A percentile compares a stretch with the other conserved stretches of the same genome.
Conservation (phyloP, 2,797 vertebrate genomes). For the Enteromius radiatus region DNA sequence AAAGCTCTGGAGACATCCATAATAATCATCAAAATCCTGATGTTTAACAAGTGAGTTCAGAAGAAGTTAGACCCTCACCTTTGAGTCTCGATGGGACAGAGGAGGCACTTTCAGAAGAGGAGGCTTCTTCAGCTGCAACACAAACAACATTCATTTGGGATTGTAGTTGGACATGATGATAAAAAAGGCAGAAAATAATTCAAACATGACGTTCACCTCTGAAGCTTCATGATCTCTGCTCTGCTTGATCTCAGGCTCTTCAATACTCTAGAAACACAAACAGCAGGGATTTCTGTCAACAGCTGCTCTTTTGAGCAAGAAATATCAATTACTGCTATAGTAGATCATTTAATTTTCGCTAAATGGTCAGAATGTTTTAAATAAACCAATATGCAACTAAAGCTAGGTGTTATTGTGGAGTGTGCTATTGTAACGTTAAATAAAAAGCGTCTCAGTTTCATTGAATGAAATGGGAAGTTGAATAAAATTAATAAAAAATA, state of each 20-base stretch:
- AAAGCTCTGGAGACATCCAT: background rate
- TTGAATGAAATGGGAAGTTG: background rate
- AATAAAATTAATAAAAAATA: too few species aligned
- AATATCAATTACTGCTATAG: background rate
- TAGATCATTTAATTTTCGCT: background rate
- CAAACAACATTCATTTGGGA: too few species aligned
- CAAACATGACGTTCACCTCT: too few species aligned
- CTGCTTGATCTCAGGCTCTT: background rate
- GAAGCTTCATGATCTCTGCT: background rate
- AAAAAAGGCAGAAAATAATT: too few species aligned
- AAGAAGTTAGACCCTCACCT: slow-evolving; percentile 1
- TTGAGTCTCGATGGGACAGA: background rate
- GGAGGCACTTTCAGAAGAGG: slow-evolving; percentile 23
- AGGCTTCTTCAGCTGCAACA: slow-evolving; percentile 11
- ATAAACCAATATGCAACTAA: background rate
- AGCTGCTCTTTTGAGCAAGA: background rate
- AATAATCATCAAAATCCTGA: background rate
- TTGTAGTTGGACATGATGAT: too few species aligned
- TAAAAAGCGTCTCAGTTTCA: background rate
- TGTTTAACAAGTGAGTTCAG: background rate
- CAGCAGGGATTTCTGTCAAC: background rate
- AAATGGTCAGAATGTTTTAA: background rate
- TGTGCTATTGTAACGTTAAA: background rate
- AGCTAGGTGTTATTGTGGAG: background rate
- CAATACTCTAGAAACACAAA: background rate